These are phyloP conservation scores for Philaethria dido DNA, from an alignment of 2,888 invertebrate species.

Conservation along the genomic window DNA sequence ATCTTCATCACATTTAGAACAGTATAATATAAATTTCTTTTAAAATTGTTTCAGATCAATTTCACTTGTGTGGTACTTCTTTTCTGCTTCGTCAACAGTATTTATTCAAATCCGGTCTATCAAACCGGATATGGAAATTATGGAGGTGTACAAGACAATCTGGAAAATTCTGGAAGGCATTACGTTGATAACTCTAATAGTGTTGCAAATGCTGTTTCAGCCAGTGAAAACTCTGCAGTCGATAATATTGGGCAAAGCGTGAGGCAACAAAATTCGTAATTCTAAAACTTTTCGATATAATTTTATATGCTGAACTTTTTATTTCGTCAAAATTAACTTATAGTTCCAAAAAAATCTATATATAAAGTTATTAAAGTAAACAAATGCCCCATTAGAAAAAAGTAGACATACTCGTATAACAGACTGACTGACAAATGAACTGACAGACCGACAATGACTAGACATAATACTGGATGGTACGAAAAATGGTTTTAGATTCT, in stretches of 20 bases:
- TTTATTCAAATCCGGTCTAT: not conserved
- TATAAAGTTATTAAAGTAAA: no score
- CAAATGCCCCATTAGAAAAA: no score
- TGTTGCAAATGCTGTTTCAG: not conserved
- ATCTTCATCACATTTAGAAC: no score
- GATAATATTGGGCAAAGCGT: not conserved
- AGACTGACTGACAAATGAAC: no score
- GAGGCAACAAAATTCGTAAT: conserved; percentile 14
- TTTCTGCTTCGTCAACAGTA: not conserved
- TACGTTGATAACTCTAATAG: not conserved
- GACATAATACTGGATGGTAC: no score
- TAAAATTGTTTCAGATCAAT: no score
- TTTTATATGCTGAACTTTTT: no score
- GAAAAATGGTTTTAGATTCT: no score
- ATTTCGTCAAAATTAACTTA: no score
- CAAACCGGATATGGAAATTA: not conserved
- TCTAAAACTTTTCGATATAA: not conserved
- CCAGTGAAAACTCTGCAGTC: not conserved
- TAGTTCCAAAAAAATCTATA: not conserved
- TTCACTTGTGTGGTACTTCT: not conserved
- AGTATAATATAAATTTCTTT: no score
- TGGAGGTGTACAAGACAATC: not conserved
- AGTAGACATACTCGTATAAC: no score
- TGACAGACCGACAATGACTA: no score
- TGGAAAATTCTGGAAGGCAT: not conserved